Base-by-base conservation (phyloP, 2,888 invertebrate genomes). In the Xestobium rufovillosum region DNA sequence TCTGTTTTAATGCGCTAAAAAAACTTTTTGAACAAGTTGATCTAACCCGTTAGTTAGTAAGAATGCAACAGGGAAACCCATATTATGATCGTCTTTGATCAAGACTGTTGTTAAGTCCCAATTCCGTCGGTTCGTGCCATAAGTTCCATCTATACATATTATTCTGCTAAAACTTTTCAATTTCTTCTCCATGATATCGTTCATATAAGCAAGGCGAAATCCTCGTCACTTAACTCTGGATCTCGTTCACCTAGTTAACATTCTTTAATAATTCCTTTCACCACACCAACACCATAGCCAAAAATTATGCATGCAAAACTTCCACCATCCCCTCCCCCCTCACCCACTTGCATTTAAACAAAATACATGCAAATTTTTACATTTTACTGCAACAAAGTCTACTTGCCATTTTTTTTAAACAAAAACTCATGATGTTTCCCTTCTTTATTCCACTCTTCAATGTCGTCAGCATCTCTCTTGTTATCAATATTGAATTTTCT, bases 11-110 rank as follows among this genome's bases (percentile, higher is more conserved):
- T 15, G 26, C 26, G 8, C 12, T n/a, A 13, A 33, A 33, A 38
- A 32, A 14, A 35, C 16, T n/a, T 14, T 26, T 26, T 37, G 37
- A 31, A 32, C 16, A 12, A 31, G 3, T 25, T 38, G 33, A 26
- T 32, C 33, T 32, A 32, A 38, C 14, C 33, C 27, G 17, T 38
- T 33, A 2, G 27, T 10, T 14, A 28, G 9, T n/a, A 37, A 32
- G 26, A 37, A 37, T 32, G 37, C 37, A 3, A 37, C 26, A 12
- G 37, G 37, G 16, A 37, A 37, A 10, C 37, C 37, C 32, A 32
- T 32, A 37, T 37, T 32, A 10, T 17, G 4, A 16, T 32, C 26
- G 10, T 37, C 37, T 26, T 25, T 31, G 19, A 23, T 13, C 13
- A 29, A 13, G n/a, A 29, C 29, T 12, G 29, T 29, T 29, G 29